Evolutionary conservation across 2,113 vertebrate genomes (phyloP), one percentile per base, ranked within the genome.

Genomic region (Oxygymnocypris stewartii): DNA sequence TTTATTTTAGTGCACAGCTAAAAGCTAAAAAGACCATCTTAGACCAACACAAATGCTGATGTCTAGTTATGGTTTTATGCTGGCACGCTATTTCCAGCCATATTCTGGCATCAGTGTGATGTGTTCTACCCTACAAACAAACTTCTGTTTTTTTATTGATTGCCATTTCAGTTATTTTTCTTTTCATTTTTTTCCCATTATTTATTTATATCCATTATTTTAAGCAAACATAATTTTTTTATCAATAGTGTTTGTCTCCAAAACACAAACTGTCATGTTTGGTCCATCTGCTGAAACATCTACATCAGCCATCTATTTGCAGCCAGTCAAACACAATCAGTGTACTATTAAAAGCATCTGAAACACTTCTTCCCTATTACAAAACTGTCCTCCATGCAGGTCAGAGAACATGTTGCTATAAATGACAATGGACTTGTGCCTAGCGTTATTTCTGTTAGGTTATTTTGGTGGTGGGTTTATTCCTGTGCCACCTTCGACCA

Each of bases 401-500:
- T 51, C 16, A 11, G 20, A 47, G 79, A 67, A 85, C 86, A 63
- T 40, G 84, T 42, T 57, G 59, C 67, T 82, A 79, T 82, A 59
- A 61, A 35, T 44, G 51, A 44, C 23, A 9, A 7, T 74, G 84
- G 79, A 80, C 11, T 71, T 59, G 49, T 42, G 77, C 13, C 47
- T 61, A 47, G 31, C 6, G 65, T 90, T 95, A 94, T 94, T 92
- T 92, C 40, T 78, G 87, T 84, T 79, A 37, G 75, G 86, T 87
- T 94, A 94, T 94, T 94, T 93, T 88, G 84, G 90, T 85, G 87
- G 82, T 63, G 83, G 81, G 88, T 25, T 92, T 93, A 92, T 91
- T 88, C 82, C 57, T 91, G 91, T 92, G 93, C 90, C 73, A 75
- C 61, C 49, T 90, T 90, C 87, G 89, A 85, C 84, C 85, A 82